Base-by-base conservation (phyloP, 1,140 invertebrate genomes). In the Oscheius sp. region DNA sequence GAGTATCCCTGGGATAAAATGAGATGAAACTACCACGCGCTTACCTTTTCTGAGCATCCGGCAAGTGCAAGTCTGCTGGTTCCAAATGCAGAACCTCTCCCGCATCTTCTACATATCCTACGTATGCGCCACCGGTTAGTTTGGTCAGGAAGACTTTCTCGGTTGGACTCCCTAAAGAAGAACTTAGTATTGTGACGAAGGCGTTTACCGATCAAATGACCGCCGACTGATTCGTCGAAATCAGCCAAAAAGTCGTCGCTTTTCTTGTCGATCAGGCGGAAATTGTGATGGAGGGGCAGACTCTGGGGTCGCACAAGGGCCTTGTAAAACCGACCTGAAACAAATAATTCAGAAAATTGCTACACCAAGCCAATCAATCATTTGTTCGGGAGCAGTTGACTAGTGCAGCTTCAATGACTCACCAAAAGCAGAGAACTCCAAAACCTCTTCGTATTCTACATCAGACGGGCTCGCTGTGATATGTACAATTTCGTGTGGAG, bases 11-110 rank as follows among this genome's bases (percentile, higher is more conserved):
- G 1, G 34, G 4, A 61, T 49, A 35, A n/a, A n/a, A n/a, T n/a
- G n/a, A n/a, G n/a, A n/a, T n/a, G n/a, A n/a, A n/a, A n/a, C n/a
- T n/a, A n/a, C n/a, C n/a, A n/a, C n/a, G n/a, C n/a, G n/a, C n/a
- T n/a, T n/a, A n/a, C n/a, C n/a, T n/a, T n/a, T n/a, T n/a, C n/a
- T n/a, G n/a, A 36, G 34, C 55, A 20, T 32, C 34, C 1, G 35
- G 20, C 4, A 20, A 20, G 55, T 68, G 52, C 7, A 35, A 34
- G n/a, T 49, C 31, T 1, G 67, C 26, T n/a, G 67, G 67, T 32
- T 68, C 67, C 3, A 68, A 32, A 42, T 68, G 67, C 0, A 68
- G 7, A 15, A 55, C 35, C 13, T 68, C 67, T 7, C 61, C 18
- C 7, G 28, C 34, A 15, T 38, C 52, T 18, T 49, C 31, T 0